phyloP scores from a whole-genome alignment of 2,888 invertebrate species.

The Eudasyphora cyanicolor region DNA sequence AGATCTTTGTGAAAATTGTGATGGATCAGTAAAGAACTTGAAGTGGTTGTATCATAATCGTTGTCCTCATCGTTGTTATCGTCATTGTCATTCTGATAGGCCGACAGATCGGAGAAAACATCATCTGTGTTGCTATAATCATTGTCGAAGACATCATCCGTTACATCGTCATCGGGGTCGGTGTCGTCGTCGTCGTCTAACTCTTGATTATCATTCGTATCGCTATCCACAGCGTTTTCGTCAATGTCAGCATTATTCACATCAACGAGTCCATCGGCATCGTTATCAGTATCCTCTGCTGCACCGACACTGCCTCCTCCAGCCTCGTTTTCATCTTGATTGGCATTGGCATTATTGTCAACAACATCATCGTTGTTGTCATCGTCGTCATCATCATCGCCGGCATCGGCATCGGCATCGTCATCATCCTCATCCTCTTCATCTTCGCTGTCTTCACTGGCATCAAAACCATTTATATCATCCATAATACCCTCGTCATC shows the following conservation, averaged over 20 bases:
- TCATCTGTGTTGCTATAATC: conserved; percentile 21
- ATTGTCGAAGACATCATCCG: conserved; percentile 21
- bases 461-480: conserved; percentile 47
- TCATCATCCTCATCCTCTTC: conserved; percentile 24
- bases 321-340: not conserved
- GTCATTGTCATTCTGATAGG: conserved; percentile 18
- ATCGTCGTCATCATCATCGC: not conserved
- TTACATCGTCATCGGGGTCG: not conserved
- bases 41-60: conserved; percentile 31
- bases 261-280: not conserved
- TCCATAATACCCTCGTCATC: conserved; percentile 42
- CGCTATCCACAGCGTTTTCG: not conserved
- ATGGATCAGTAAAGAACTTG: not conserved
- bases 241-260: not conserved
- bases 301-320: too few species aligned
- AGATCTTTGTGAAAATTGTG: conserved; percentile 16
- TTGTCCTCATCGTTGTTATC: conserved; percentile 23
- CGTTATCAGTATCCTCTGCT: not conserved
- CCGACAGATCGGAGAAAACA: conserved; percentile 19
- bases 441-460: conserved; percentile 40
- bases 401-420: not conserved
- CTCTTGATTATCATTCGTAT: not conserved
- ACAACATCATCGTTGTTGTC: not conserved
- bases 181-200: not conserved
- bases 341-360: not conserved